Conservation (phyloP, 2,797 vertebrate genomes). For the Chrysolophus pictus region DNA sequence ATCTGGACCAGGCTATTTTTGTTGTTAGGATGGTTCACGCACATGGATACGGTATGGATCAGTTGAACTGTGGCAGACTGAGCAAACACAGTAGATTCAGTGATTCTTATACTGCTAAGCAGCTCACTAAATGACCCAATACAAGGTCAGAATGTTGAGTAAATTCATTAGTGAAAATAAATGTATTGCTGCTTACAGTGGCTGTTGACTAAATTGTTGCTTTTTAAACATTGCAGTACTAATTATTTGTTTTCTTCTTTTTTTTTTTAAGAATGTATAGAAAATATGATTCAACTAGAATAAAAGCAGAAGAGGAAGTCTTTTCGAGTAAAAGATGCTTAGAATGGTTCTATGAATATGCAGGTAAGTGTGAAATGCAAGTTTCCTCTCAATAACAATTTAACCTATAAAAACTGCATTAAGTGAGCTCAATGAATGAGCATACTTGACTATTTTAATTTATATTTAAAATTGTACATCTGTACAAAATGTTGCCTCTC, state of each 20-base stretch:
- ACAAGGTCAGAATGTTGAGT: not conserved
- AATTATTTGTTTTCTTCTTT: slow-evolving; percentile 19
- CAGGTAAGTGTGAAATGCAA: slow-evolving; percentile 83
- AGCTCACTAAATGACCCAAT: not conserved
- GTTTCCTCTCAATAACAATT: not conserved
- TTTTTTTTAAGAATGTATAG: slow-evolving; percentile 89
- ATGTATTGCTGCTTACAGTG: not conserved
- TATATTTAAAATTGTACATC: not conserved
- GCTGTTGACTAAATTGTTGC: not conserved
- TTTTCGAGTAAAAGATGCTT: slow-evolving; percentile 98
- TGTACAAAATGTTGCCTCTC: not conserved
- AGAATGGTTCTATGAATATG: slow-evolving; percentile 99
- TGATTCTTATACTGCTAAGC: not conserved
- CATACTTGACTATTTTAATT: not conserved
- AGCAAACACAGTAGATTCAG: not conserved
- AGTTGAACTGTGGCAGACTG: not conserved
- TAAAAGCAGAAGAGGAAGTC: slow-evolving; percentile 92
- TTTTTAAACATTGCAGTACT: not conserved
- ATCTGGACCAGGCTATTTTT: not conserved
- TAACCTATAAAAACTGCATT: not conserved
- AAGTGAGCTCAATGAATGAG: not conserved
- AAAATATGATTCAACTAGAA: slow-evolving; percentile 94
- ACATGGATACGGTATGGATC: not conserved
- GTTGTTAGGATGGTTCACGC: not conserved
- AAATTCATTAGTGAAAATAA: not conserved